These are phyloP conservation scores for Triplophysa bombifrons DNA, from an alignment of 2,797 vertebrate genomes.

Conservation along the genomic window DNA sequence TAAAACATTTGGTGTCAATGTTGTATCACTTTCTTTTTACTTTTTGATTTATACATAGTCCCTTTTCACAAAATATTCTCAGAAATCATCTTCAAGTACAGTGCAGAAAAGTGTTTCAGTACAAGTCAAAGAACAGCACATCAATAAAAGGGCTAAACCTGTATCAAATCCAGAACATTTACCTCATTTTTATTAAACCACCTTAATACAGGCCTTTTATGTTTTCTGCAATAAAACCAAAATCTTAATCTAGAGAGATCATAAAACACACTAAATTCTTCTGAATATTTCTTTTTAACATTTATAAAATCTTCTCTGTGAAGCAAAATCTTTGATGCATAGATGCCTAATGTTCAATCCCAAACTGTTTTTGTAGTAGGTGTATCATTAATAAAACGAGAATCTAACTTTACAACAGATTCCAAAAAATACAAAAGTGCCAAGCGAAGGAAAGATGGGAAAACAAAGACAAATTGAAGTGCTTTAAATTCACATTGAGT, in stretches of 20 bases:
- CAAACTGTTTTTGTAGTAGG: slow-evolving; percentile 37
- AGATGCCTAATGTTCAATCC: slow-evolving; percentile 53
- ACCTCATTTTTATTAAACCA: too few species aligned
- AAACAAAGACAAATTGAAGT: slow-evolving; percentile 49
- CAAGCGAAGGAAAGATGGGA: slow-evolving; percentile 48
- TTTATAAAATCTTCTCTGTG: slow-evolving; percentile 57
- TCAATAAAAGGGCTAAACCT: too few species aligned
- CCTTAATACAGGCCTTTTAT: too few species aligned
- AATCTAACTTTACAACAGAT: slow-evolving; percentile 7
- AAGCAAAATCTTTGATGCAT: slow-evolving; percentile 74
- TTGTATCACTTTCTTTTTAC: not conserved
- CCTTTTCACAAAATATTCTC: not conserved
- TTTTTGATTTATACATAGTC: not conserved
- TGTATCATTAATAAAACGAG: slow-evolving; percentile 16
- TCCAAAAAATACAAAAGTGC: slow-evolving; percentile 29
- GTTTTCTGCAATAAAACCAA: slow-evolving; percentile 41
- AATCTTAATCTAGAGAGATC: not conserved
- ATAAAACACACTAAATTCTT: slow-evolving; percentile 39
- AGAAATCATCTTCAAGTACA: not conserved
- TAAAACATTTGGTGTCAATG: slow-evolving; percentile 29
- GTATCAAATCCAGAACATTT: too few species aligned
- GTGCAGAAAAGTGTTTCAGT: not conserved
- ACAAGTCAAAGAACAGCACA: too few species aligned
- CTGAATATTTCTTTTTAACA: slow-evolving; percentile 49
- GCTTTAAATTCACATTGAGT: slow-evolving; percentile 51